phyloP scores from a whole-genome alignment of 2,888 invertebrate species.

The Lepetodrilus schrolli region DNA sequence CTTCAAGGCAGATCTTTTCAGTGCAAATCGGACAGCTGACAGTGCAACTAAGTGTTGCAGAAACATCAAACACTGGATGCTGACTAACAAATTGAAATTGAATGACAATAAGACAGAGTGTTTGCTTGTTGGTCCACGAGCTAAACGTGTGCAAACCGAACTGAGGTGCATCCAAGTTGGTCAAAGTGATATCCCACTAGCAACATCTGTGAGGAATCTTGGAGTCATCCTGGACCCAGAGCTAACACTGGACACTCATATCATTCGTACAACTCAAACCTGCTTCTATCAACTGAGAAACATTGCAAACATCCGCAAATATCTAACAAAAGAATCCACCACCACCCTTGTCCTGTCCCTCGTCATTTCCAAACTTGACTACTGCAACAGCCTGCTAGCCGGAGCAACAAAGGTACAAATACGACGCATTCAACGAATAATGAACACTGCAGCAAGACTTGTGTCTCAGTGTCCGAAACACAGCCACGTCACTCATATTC shows the following conservation, averaged over 20 bases:
- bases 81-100: neutral
- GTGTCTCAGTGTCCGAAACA: neutral
- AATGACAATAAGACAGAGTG: constrained; percentile 4
- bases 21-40: neutral
- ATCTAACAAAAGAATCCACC: neutral
- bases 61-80: constrained; percentile 8
- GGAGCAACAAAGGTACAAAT: neutral
- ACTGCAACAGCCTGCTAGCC: neutral
- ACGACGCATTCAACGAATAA: neutral
- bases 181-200: neutral
- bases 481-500: neutral
- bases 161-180: neutral
- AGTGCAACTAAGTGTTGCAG: neutral
- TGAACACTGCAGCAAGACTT: neutral
- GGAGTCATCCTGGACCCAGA: neutral
- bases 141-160: neutral
- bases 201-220: neutral
- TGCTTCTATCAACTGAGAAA: neutral
- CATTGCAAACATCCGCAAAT: neutral
- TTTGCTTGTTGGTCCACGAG: neutral
- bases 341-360: neutral
- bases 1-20: neutral
- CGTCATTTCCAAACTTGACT: neutral
- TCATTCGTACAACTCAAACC: neutral
- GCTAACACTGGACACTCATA: neutral